These are phyloP conservation scores for Emmelina monodactyla DNA, from an alignment of 2,888 invertebrate genomes.

Conservation along the genomic window DNA sequence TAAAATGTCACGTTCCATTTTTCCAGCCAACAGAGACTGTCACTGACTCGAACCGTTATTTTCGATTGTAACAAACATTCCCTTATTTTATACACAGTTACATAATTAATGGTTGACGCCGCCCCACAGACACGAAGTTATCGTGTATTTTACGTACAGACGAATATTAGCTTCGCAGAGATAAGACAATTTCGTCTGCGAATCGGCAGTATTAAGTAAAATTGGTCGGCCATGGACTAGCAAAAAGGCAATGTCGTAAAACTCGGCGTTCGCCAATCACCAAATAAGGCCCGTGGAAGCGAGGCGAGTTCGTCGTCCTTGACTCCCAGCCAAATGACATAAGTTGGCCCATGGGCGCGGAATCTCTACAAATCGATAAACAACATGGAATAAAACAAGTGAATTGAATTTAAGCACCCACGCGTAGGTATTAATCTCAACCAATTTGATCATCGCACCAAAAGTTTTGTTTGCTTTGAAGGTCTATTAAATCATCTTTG, in stretches of 20 bases:
- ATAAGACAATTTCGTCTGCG: background rate
- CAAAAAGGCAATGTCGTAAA: constrained; percentile 63
- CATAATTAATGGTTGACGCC: background rate
- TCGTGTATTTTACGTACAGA: background rate
- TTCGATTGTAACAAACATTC: constrained; percentile 29
- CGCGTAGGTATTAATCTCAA: too few species aligned
- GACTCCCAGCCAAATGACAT: constrained; percentile 65
- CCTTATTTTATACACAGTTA: constrained; percentile 17
- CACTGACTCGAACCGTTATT: constrained; percentile 30
- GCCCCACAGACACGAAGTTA: background rate
- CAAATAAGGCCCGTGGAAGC: constrained; percentile 56
- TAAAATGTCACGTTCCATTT: constrained; percentile 62
- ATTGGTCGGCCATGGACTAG: constrained; percentile 35
- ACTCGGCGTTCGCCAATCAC: constrained; percentile 64
- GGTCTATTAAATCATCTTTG: too few species aligned
- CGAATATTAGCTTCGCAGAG: too few species aligned
- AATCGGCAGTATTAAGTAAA: background rate
- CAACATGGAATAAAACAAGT: constrained; percentile 35
- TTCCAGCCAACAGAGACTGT: constrained; percentile 49
- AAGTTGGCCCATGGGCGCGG: constrained; percentile 64
- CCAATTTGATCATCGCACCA: too few species aligned
- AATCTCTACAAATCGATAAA: constrained; percentile 61
- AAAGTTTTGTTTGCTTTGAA: too few species aligned
- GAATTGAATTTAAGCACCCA: constrained; percentile 32
- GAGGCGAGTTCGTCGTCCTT: constrained; percentile 56